Percentiles rank a stretch among this genome's conserved stretches.
Evolutionary conservation across 2,888 invertebrate genomes (phyloP).

Genomic region (Seira sanloemensis): DNA sequence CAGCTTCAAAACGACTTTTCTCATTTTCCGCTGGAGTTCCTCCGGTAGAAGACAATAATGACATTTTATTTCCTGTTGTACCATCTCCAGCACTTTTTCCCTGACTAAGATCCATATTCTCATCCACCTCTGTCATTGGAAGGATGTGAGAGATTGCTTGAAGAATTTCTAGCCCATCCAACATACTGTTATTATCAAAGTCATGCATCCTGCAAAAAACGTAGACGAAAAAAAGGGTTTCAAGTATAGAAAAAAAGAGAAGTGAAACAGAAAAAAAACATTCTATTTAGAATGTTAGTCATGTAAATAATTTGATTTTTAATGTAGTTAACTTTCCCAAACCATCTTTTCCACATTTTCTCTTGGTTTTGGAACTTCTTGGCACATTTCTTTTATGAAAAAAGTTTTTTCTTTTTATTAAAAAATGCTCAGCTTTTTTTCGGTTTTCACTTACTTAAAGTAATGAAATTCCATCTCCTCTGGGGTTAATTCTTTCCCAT

Average conservation of each 20-base stretch:
- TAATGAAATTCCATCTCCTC: conserved; percentile 92
- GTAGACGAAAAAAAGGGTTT: neutral
- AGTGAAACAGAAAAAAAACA: conserved; percentile 24
- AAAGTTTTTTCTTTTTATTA: conserved; percentile 17
- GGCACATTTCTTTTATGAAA: neutral
- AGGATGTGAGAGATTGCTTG: conserved; percentile 87
- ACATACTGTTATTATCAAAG: conserved; percentile 86
- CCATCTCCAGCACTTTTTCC: conserved; percentile 38
- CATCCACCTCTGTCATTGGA: conserved; percentile 79
- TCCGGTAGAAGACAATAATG: conserved; percentile 33
- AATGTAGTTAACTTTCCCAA: conserved; percentile 43
- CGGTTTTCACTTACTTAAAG: conserved; percentile 79
- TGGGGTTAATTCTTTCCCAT: conserved; percentile 84
- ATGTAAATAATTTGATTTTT: conserved; percentile 64
- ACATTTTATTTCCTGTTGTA: conserved; percentile 46
- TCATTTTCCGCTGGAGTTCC: conserved; percentile 44
- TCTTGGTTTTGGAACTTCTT: neutral
- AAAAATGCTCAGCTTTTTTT: neutral
- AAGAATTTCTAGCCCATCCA: conserved; percentile 93
- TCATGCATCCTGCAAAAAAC: conserved; percentile 83
- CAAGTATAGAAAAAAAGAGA: neutral
- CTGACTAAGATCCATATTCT: conserved; percentile 74
- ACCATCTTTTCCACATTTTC: conserved; percentile 32
- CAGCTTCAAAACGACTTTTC: conserved; percentile 45
- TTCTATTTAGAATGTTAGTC: conserved; percentile 59